Conservation (phyloP, 2,113 vertebrate species). For the Vulpes lagopus region DNA sequence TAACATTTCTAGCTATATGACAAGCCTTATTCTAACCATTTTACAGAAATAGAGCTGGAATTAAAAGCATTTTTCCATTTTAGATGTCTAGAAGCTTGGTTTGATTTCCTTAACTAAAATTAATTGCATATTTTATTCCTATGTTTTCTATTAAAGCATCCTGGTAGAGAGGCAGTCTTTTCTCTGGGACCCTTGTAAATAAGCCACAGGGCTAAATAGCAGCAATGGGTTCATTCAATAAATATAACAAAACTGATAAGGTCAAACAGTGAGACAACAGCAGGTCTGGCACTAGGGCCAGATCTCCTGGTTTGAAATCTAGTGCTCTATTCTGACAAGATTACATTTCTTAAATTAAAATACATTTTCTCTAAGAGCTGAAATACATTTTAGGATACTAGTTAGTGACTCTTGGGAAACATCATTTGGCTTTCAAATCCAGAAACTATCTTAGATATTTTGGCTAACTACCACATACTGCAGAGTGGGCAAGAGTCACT, state of each 20-base stretch:
- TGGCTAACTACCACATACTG: slow-evolving; percentile 41
- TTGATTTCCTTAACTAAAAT: slow-evolving; percentile 63
- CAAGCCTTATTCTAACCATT: slow-evolving; percentile 24
- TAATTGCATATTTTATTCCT: slow-evolving; percentile 48
- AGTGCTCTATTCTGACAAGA: background rate
- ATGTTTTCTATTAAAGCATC: slow-evolving; percentile 47
- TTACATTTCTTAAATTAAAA: slow-evolving; percentile 66
- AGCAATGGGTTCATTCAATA: slow-evolving; percentile 36
- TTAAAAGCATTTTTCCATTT: slow-evolving; percentile 65
- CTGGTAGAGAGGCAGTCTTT: background rate
- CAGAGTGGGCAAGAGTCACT: background rate
- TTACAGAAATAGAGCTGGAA: slow-evolving; percentile 31
- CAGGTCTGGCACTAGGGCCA: background rate
- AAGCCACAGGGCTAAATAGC: background rate
- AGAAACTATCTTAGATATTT: slow-evolving; percentile 41
- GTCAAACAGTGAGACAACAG: background rate
- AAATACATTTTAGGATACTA: slow-evolving; percentile 32
- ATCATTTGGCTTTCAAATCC: slow-evolving; percentile 31
- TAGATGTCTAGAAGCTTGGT: slow-evolving; percentile 49
- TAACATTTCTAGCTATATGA: slow-evolving; percentile 29
- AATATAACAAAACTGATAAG: slow-evolving; percentile 24
- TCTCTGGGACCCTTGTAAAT: slow-evolving; percentile 29
- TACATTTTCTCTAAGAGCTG: slow-evolving; percentile 26
- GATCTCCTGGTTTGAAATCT: slow-evolving; percentile 30
- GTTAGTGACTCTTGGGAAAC: slow-evolving; percentile 34